Base-by-base conservation (phyloP, 2,797 vertebrate genomes). In the Delichon dasypus region DNA sequence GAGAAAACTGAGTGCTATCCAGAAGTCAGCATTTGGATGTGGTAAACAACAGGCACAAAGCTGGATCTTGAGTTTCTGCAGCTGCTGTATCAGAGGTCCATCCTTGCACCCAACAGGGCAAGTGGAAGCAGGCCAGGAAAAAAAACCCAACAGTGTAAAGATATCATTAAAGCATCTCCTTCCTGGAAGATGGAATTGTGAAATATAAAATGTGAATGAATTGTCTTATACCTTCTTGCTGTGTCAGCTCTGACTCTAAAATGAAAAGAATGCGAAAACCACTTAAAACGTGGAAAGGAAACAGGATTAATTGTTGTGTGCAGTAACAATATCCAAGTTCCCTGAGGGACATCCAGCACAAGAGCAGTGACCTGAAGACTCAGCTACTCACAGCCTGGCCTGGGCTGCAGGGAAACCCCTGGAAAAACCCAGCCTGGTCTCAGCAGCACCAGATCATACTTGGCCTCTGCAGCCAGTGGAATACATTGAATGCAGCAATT, bases 401-500 rank as follows among this genome's bases (percentile, higher is more conserved):
- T 17, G 32, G 55, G 42, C 25, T 34, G 42, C 80, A 67, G 54
- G 48, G 32, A 62, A 88, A 64, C 1, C 27, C 34, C 44, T 58
- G 55, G 68, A 23, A 88, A 73, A 21, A 30, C 21, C 38, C 5
- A 4, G 11, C 45, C 57, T 38, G 2, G 4, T 16, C 48, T 22
- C 66, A 26, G 2, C 15, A 85, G 20, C 7, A 1, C 6, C 23
- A 60, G 71, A 26, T 48, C 55, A 7, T n/a, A 1, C 38, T 3
- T 30, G 29, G 68, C 20, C 68, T 70, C 48, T 26, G 50, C 70
- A 71, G 73, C 13, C 54, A 25, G 19, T 5, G 40, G 66, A 76
- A 34, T 3, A 7, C 16, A 25, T 0, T 2, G 73, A 72, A 6
- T 1, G 5, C 44, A 40, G 57, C 34, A 64, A 22, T 29, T 29